A percentile compares a stretch with the other conserved stretches of the same genome.
Evolutionary conservation across 2,888 invertebrate species (phyloP).

Genomic region (Aelia acuminata): DNA sequence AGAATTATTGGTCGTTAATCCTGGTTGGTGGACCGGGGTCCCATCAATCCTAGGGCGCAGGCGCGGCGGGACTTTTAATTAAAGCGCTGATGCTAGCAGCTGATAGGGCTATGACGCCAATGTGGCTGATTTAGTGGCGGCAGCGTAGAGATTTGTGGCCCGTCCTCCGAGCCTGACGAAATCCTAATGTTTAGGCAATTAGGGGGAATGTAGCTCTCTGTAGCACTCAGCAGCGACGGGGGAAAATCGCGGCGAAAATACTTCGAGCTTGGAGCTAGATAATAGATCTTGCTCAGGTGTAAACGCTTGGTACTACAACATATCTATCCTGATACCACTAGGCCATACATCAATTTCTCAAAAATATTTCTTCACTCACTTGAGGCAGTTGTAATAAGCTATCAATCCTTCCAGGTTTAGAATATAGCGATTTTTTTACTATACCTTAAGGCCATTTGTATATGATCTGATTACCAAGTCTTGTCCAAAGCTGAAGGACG

Average conservation of each 20-base stretch:
- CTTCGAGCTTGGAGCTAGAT: not conserved
- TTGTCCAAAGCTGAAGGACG: too few relatives aligned
- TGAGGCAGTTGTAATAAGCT: too few relatives aligned
- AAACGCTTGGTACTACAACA: not conserved
- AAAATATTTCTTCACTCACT: too few relatives aligned
- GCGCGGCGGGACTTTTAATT: constrained; percentile 51
- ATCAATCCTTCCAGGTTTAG: too few relatives aligned
- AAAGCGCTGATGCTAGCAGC: constrained; percentile 45
- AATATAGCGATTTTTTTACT: too few relatives aligned
- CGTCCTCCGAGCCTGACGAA: constrained; percentile 30
- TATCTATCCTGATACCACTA: not conserved
- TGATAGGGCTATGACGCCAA: constrained; percentile 46
- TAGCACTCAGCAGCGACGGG: not conserved
- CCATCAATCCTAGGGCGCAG: constrained; percentile 40
- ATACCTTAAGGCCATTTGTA: too few relatives aligned
- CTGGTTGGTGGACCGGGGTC: constrained; percentile 22
- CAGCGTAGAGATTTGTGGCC: constrained; percentile 24
- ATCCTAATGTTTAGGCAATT: constrained; percentile 51
- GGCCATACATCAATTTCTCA: not conserved
- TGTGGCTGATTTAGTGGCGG: constrained; percentile 42
- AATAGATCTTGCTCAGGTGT: not conserved
- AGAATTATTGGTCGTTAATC: constrained; percentile 48
- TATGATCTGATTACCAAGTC: too few relatives aligned
- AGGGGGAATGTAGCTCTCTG: constrained; percentile 27
- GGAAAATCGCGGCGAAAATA: not conserved